A percentile compares a stretch with the other conserved stretches of the same genome.
phyloP scores from a whole-genome alignment of 1,140 invertebrate species.

The Antheraea pernyi region DNA sequence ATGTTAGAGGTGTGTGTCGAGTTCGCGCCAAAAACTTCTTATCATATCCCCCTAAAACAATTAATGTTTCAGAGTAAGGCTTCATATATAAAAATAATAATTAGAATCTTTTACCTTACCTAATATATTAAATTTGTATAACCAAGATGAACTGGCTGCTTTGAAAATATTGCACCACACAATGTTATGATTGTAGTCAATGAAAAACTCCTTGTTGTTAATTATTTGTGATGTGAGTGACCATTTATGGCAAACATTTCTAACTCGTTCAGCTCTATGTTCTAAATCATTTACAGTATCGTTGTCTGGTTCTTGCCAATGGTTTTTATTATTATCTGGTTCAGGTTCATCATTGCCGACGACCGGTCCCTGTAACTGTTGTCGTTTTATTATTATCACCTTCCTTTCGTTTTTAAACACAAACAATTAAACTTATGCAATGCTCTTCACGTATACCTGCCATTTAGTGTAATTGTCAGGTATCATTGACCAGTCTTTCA shows the following conservation, averaged over 20 bases:
- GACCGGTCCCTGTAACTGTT: slow-evolving; percentile 60
- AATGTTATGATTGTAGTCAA: slow-evolving; percentile 84
- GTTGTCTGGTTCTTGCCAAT: slow-evolving; percentile 61
- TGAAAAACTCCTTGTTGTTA: slow-evolving; percentile 85
- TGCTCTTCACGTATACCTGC: slow-evolving; percentile 48
- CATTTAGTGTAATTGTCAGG: slow-evolving; percentile 74
- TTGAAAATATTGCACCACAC: slow-evolving; percentile 91
- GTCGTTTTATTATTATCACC: neutral
- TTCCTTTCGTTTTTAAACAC: neutral
- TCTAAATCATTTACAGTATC: slow-evolving; percentile 52
- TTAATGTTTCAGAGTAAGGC: too few species aligned
- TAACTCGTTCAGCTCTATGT: slow-evolving; percentile 36
- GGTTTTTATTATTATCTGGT: slow-evolving; percentile 29
- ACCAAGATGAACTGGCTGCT: slow-evolving; percentile 89
- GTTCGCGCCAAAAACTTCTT: slow-evolving; percentile 80
- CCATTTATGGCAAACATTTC: slow-evolving; percentile 44
- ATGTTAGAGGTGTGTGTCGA: slow-evolving; percentile 79
- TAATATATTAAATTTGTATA: slow-evolving; percentile 89
- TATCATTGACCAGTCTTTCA: slow-evolving; percentile 55
- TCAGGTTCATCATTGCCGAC: slow-evolving; percentile 56
- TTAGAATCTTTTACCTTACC: slow-evolving; percentile 47
- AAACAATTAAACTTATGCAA: neutral
- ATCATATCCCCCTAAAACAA: slow-evolving; percentile 79
- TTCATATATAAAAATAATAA: too few species aligned
- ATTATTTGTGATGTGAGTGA: slow-evolving; percentile 42